Conservation (phyloP, 2,888 invertebrate species). For the Hydraecia micacea region DNA sequence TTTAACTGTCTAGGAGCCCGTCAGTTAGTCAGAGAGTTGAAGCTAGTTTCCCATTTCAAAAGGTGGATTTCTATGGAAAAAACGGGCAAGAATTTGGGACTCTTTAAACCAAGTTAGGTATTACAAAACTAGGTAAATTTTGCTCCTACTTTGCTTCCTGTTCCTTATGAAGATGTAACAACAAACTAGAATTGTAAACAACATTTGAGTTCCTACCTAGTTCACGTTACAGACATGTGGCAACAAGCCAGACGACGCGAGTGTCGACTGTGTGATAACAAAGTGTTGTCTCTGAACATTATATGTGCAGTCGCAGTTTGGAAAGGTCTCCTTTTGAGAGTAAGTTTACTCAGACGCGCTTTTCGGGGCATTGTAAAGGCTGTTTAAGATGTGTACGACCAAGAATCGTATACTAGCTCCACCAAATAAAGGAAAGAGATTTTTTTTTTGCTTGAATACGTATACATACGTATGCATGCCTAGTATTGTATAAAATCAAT, state of each 20-base stretch:
- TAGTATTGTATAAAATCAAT: no score
- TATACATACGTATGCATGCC: no score
- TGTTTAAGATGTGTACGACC: neutral
- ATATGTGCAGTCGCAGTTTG: neutral
- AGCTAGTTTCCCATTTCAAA: neutral
- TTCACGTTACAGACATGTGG: conserved; percentile 52
- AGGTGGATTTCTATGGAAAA: neutral
- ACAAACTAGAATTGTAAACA: conserved; percentile 38
- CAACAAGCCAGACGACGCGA: conserved; percentile 54
- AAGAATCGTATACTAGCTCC: neutral
- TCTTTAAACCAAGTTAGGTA: neutral
- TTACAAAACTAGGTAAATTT: neutral
- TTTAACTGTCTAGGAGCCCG: neutral
- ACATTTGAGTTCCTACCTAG: conserved; percentile 28
- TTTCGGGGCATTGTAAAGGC: neutral
- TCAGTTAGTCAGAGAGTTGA: neutral
- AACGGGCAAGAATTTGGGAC: neutral
- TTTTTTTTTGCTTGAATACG: no score
- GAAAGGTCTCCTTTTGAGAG: neutral
- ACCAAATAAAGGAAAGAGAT: neutral
- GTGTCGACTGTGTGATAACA: conserved; percentile 54
- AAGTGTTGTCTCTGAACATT: conserved; percentile 39
- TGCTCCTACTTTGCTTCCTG: neutral
- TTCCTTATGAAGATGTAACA: conserved; percentile 7
- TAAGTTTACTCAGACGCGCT: neutral